These are phyloP conservation scores for Limanda limanda DNA, from an alignment of 2,113 vertebrate species.

Conservation along the genomic window DNA sequence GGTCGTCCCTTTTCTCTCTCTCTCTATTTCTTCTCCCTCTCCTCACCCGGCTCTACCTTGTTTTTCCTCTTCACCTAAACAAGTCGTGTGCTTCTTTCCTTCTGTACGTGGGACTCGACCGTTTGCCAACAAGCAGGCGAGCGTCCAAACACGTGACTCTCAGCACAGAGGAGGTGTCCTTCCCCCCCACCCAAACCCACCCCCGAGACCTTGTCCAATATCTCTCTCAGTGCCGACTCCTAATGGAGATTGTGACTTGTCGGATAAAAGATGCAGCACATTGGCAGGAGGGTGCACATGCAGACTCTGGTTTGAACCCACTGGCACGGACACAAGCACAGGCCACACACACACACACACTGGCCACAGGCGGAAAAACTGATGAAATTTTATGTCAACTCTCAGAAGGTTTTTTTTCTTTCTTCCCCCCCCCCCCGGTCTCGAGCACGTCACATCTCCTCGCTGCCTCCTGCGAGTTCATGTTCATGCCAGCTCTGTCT, in stretches of 20 bases:
- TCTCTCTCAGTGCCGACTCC: slow-evolving; percentile 9
- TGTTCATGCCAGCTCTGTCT: slow-evolving; percentile 55
- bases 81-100: slow-evolving; percentile 24
- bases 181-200: not conserved
- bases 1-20: not conserved
- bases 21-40: not conserved
- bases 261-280: slow-evolving; percentile 1
- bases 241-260: slow-evolving; percentile 3
- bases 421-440: not conserved
- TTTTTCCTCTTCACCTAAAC: slow-evolving; percentile 24
- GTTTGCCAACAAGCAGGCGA: slow-evolving; percentile 48
- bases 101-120: slow-evolving; percentile 21
- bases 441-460: slow-evolving; percentile 34
- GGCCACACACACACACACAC: slow-evolving; percentile 4
- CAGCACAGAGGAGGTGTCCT: slow-evolving; percentile 29
- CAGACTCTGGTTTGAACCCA: not conserved
- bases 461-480: slow-evolving; percentile 57
- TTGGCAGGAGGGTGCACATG: not conserved
- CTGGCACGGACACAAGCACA: not conserved
- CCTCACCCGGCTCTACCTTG: not conserved
- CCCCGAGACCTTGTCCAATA: slow-evolving; percentile 34
- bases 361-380: slow-evolving; percentile 44
- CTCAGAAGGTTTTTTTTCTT: slow-evolving; percentile 42
- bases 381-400: slow-evolving; percentile 58
- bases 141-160: slow-evolving; percentile 47